Base-by-base conservation (phyloP, 2,113 vertebrate species). In the Clupea harengus region DNA sequence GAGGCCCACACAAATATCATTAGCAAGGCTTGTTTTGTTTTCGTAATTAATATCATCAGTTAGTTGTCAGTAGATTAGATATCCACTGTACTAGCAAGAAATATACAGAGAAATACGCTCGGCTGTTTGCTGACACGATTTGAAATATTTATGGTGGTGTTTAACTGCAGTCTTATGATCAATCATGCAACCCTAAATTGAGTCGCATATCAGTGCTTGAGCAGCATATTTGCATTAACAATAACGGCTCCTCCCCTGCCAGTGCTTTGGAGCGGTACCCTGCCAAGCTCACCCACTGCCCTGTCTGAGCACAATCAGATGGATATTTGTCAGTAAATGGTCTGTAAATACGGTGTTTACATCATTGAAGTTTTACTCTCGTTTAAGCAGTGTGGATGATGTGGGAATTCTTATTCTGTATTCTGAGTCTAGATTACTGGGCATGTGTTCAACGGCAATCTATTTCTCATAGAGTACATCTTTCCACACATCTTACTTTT, bases 61-160 rank as follows among this genome's bases (percentile, higher is more conserved):
- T 78, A 78, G 72, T 78, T 39, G 72, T 78, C 72, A 78, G 72
- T 39, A 32, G 25, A 78, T 78, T 78, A 78, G 72, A 78, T 78
- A 78, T 78, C 39, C 72, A 39, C 28, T 15, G 28, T 78, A 78
- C 32, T 39, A 78, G 28, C 11, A 78, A 78, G 39, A 44, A 32
- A 78, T 78, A 78, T 78, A 78, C 28, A 15, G 28, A 13, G 28
- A 39, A 32, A 78, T 32, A 15, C 4, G 32, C 72, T 78, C 39
- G 13, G 25, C 25, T 78, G 72, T 39, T 39, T 78, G 32, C 72
- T 32, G 72, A 13, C 72, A 78, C 25, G 44, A 17, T 78, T 78
- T 39, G 72, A 78, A 78, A 78, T 39, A 78, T 67, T 67, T 15
- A 78, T 78, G 72, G 72, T 15, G 10, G 28, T 44, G 72, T 78